phyloP scores from a whole-genome alignment of 2,888 invertebrate genomes.

The Oegoconia quadripuncta region DNA sequence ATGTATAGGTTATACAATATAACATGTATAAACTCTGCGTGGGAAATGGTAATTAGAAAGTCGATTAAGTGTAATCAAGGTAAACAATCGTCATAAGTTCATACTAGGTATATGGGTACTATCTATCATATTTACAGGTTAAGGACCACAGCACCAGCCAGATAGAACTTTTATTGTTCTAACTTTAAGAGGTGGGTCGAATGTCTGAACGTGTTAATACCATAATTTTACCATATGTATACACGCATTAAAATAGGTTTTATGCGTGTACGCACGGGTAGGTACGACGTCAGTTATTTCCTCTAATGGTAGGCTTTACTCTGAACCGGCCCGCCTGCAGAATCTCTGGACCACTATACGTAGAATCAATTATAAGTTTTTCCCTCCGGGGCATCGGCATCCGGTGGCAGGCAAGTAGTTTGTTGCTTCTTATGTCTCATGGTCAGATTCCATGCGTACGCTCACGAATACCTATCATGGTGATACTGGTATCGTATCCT shows the following conservation, averaged over 20 bases:
- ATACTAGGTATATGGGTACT: too few species aligned
- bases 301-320: slow-evolving; percentile 31
- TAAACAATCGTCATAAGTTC: too few species aligned
- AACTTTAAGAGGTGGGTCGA: too few species aligned
- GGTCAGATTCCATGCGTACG: slow-evolving; percentile 24
- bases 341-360: slow-evolving; percentile 34
- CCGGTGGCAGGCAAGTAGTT: slow-evolving; percentile 31
- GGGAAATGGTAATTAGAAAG: slow-evolving; percentile 1
- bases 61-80: not conserved
- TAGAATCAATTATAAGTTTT: slow-evolving; percentile 62
- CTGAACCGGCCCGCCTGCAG: slow-evolving; percentile 17
- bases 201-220: too few species aligned
- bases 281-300: slow-evolving; percentile 30
- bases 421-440: slow-evolving; percentile 28
- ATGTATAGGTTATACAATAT: slow-evolving; percentile 7
- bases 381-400: slow-evolving; percentile 46
- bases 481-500: slow-evolving; percentile 22
- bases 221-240: not conserved
- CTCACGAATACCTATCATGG: slow-evolving; percentile 12
- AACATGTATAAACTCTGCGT: not conserved
- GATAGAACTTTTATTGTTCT: too few species aligned
- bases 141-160: too few species aligned
- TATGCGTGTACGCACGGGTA: not conserved
- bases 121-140: too few species aligned
- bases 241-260: too few species aligned